Base-by-base conservation (phyloP, 2,797 vertebrate genomes). In the Momotus momota region DNA sequence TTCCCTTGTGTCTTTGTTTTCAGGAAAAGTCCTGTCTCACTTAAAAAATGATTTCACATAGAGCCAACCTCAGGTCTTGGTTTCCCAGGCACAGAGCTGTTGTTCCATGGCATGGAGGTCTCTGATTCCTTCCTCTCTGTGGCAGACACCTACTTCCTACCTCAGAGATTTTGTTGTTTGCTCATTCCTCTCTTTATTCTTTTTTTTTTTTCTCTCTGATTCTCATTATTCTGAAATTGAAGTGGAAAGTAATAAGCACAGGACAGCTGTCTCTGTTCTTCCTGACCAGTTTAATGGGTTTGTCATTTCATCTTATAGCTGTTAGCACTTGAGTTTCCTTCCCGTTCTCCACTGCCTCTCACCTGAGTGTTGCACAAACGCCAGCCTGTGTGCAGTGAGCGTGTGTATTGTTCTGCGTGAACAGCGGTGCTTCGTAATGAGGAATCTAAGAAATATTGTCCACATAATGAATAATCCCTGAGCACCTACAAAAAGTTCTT, bases 191-290 rank as follows among this genome's bases (percentile, higher is more conserved):
- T 54, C 61, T 29, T 73, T 62, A 65, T 69, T 46, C 7, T 33
- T 15, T 12, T 20, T 23, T 31, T 35, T 57, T 81, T 72, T 61
- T 18, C 3, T 58, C 48, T 66, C 73, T 55, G 73, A 31, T 86
- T 95, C 65, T 87, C 49, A 62, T 88, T 97, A 85, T 75, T 93
- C 69, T 90, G 80, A 49, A 91, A 95, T 71, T 90, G 85, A 93
- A 93, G 54, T 92, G 75, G 75, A 96, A 93, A 92, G 66, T 71
- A 91, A 17, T 88, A 88, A 91, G 70, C 86, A 40, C 61, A 73
- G 69, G 84, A 83, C 86, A 97, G 81, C 75, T 94, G 90, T 88
- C 23, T 4, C 61, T 0, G 9, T 94, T 96, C 77, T 86, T 96
- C 75, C 60, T 88, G 86, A 71, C 79, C 75, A 23, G 90, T 93